Evolutionary conservation across 1,140 invertebrate genomes (phyloP), one percentile per base, ranked within the genome.

Genomic region (Zaprionus taronus): DNA sequence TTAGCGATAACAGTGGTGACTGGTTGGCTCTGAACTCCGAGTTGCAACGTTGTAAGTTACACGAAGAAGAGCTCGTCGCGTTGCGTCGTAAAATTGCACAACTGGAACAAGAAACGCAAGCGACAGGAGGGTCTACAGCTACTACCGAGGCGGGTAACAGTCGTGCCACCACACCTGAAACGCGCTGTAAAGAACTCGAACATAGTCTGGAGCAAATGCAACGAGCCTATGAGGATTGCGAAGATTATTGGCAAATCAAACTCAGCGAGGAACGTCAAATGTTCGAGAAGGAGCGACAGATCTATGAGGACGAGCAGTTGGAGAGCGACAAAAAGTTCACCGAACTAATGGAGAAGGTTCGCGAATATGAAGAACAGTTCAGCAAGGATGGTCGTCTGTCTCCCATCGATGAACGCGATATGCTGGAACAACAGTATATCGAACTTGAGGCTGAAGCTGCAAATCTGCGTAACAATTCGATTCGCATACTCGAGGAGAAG

Each of bases 231-330:
- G 97, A 97, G 78, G 95, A 95, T 72, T 97, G 96, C 83, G 97
- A 98, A 92, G 96, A 97, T 86, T 97, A 97, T 92, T 98, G 97
- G 97, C 94, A 95, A 20, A 92, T 91, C 7, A 97, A 97, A 93
- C 92, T 98, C 34, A 95, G 96, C 53, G 97, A 97, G 69, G 97
- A 97, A 91, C 93, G 97, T 31, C 94, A 95, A 69, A 89, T 96
- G 38, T 96, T 95, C 80, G 96, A 96, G 61, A 95, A 96, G 72
- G 96, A 97, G 91, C 93, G 97, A 41, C 94, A 95, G 72, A 92
- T 96, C 49, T 96, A 95, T 82, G 96, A 96, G 70, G 95, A 96
- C 66, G 96, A 97, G 84, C 96, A 97, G 91, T 94, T 95, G 74
- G 94, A 96, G 14, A 96, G 94, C 62, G 96, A 97, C 89, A 96